phyloP scores from a whole-genome alignment of 2,113 vertebrate species.

The Serinus canaria region DNA sequence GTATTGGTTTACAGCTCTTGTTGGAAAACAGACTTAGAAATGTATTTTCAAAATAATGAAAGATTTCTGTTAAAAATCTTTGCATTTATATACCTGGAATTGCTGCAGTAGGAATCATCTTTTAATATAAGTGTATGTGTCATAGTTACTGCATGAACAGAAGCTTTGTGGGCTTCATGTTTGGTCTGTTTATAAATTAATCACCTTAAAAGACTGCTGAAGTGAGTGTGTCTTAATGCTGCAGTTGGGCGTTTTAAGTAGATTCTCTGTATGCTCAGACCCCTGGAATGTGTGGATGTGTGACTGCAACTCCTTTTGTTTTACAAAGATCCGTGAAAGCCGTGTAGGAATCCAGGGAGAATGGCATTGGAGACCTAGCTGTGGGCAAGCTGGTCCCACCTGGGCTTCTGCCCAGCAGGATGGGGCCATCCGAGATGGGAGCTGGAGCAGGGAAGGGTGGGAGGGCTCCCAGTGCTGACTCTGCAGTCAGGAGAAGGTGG shows the following conservation, averaged over 20 bases:
- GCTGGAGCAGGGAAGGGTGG: not conserved
- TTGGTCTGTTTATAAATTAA: not conserved
- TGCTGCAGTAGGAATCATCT: not conserved
- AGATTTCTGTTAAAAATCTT: not conserved
- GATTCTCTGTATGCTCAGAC: not conserved
- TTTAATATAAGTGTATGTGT: not conserved
- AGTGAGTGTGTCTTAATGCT: not conserved
- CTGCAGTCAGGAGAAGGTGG: not conserved
- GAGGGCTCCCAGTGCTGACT: not conserved
- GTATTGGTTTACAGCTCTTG: not conserved
- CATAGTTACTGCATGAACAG: not conserved
- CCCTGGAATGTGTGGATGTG: not conserved
- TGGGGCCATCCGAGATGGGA: fast-evolving
- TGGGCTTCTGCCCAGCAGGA: not conserved
- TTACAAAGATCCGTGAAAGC: not conserved
- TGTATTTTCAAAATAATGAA: not conserved
- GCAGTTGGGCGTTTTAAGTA: not conserved
- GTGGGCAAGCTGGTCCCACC: not conserved
- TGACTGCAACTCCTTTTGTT: not conserved
- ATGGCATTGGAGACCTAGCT: not conserved
- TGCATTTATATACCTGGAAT: not conserved
- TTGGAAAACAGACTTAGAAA: not conserved
- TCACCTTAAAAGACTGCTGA: not conserved
- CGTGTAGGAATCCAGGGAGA: not conserved
- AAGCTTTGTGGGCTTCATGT: not conserved